Evolutionary conservation across 2,113 vertebrate genomes (phyloP).

Genomic region (Zosterops pallidus): DNA sequence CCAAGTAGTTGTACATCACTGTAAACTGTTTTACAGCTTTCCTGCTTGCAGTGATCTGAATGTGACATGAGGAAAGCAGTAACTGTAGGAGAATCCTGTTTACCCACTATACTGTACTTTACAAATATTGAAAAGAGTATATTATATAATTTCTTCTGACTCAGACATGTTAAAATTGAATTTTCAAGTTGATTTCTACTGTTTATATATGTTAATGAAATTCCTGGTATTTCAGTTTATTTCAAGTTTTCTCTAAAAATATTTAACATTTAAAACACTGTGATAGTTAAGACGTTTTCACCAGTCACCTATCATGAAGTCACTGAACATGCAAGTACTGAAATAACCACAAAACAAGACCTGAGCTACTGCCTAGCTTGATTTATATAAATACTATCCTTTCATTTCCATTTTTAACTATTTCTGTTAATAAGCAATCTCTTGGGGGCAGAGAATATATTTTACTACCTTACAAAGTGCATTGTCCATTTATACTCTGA

Average conservation of each 20-base stretch:
- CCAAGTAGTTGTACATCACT: not conserved
- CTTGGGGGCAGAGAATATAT: not conserved
- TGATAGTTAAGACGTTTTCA: not conserved
- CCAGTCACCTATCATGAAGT: not conserved
- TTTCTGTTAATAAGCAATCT: not conserved
- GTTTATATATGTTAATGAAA: not conserved
- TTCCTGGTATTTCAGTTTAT: not conserved
- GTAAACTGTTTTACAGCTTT: not conserved
- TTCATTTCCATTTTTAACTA: not conserved
- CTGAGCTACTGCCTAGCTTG: not conserved
- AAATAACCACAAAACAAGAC: not conserved
- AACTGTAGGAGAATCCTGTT: not conserved
- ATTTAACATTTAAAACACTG: not conserved
- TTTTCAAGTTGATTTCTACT: not conserved
- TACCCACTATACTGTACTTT: not conserved
- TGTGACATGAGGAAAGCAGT: not conserved
- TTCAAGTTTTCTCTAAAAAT: not conserved
- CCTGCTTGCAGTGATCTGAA: not conserved
- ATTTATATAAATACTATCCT: not conserved
- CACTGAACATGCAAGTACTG: not conserved
- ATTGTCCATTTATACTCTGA: not conserved
- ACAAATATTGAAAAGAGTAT: not conserved
- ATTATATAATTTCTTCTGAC: not conserved
- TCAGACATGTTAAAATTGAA: not conserved
- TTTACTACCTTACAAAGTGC: not conserved